A percentile compares a stretch with the other conserved stretches of the same genome.
Evolutionary conservation across 2,888 invertebrate species (phyloP).

Genomic region (Cheilosia pagana): DNA sequence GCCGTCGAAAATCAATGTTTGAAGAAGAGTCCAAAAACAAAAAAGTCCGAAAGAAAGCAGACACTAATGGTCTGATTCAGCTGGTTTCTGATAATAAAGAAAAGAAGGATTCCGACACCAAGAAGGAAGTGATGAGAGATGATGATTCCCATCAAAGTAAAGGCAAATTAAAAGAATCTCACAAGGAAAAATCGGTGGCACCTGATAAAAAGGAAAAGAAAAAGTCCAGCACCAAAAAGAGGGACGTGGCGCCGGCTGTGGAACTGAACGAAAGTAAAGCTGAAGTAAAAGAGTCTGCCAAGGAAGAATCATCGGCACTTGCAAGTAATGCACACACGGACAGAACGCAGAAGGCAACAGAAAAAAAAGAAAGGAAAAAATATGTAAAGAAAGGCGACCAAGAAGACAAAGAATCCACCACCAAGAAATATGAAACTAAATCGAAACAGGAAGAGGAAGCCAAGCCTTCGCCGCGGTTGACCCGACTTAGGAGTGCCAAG

Average conservation of each 20-base stretch:
- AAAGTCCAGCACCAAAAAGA: no score
- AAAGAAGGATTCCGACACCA: not conserved
- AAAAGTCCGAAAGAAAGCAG: not conserved
- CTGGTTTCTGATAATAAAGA: not conserved
- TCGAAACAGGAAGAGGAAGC: not conserved
- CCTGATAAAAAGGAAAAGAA: not conserved
- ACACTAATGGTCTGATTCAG: not conserved
- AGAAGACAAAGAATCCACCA: no score
- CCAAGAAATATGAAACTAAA: not conserved
- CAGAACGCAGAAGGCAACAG: no score
- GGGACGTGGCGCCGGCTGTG: no score
- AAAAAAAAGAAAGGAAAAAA: not conserved
- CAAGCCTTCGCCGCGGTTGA: slow-evolving; percentile 5
- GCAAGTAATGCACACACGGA: no score
- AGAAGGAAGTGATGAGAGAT: not conserved
- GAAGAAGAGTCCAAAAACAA: not conserved
- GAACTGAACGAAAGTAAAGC: no score
- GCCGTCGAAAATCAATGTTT: not conserved
- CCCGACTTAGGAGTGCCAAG: slow-evolving; percentile 30
- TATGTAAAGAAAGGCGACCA: not conserved
- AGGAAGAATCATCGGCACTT: no score
- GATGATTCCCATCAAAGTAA: no score
- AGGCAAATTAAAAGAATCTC: no score
- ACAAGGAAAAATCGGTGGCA: no score
- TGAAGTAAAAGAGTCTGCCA: no score